Evolutionary conservation across 2,888 invertebrate genomes (phyloP).

Genomic region (Caenorhabditis sp.): DNA sequence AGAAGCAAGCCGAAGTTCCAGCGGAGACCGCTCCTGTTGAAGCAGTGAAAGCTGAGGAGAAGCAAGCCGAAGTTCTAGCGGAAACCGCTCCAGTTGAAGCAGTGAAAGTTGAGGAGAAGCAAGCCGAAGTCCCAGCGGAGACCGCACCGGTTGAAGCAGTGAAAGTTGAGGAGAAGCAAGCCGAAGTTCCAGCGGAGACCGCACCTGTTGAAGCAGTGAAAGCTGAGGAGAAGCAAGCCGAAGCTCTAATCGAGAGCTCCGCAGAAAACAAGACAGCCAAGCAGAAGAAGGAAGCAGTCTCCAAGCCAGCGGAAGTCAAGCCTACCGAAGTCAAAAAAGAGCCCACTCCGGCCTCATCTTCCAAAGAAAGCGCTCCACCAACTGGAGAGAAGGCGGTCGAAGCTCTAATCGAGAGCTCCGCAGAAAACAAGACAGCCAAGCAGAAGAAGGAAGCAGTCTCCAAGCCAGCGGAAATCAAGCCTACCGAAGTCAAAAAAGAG

Average conservation of each 20-base stretch:
- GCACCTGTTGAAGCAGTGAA: conserved; percentile 8
- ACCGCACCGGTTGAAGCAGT: conserved; percentile 6
- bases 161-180: conserved; percentile 16
- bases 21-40: not conserved
- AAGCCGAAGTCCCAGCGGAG: conserved; percentile 7
- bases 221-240: conserved; percentile 15
- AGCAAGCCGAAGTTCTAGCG: conserved; percentile 3
- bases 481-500: too few relatives aligned
- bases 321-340: too few relatives aligned
- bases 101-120: conserved; percentile 9
- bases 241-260: conserved; percentile 15
- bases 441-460: too few relatives aligned
- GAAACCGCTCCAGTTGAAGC: conserved; percentile 4
- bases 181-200: conserved; percentile 6
- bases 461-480: too few relatives aligned
- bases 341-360: too few relatives aligned
- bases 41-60: not conserved
- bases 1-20: conserved; percentile 27
- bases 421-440: too few relatives aligned
- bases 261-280: too few relatives aligned
- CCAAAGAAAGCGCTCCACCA: too few relatives aligned
- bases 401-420: too few relatives aligned
- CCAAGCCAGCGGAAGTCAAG: too few relatives aligned
- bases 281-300: too few relatives aligned
- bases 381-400: too few relatives aligned